Base-by-base conservation (phyloP, 2,888 invertebrate genomes). In the Danaus chrysippus region DNA sequence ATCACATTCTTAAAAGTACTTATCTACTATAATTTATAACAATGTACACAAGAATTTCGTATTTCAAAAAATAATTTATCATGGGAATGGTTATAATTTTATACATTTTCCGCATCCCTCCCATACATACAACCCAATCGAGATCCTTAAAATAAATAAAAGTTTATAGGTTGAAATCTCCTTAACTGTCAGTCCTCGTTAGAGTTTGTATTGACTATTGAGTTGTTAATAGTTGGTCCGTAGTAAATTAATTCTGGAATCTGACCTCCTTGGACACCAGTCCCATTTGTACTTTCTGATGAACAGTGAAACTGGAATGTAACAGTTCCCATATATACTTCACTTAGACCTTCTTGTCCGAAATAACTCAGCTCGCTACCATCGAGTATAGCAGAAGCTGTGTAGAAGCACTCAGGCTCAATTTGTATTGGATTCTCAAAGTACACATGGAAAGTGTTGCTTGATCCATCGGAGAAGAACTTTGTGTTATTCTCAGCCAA, bases 241-340 rank as follows among this genome's bases (percentile, higher is more conserved):
- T 98, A 98, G 84, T 98, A 98, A 76, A 98, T 97, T 65, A 98
- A 92, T 91, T 99, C 98, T 3, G 98, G 98, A 78, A 99, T 98
- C 87, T 99, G 98, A 52, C 98, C 98, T 55, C 98, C 98, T 87
- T 98, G 98, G 5, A 98, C 98, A 10, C 98, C 98, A 0, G 98
- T 99, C 56, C 98, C 98, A 77, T 99, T 99, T 61, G 98, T 99
- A 88, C 98, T 98, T 81, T 98, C 98, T 8, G 97, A 97, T 59
- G 98, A 98, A 86, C 98, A 98, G 86, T 98, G 98, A 88, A 98
- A 99, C 89, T 98, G 98, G 91, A 98, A 98, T 68, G 97, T 97
- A 62, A 98, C 98, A 78, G 95, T 96, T 5, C 97, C 97, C 82
- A 97, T 96, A 61, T 95, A 95, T 53, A 98, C 96, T 87, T 98